Evolutionary conservation across 2,797 vertebrate genomes (phyloP), one percentile per base, ranked within the genome.

Genomic region (Sparidentex hasta): DNA sequence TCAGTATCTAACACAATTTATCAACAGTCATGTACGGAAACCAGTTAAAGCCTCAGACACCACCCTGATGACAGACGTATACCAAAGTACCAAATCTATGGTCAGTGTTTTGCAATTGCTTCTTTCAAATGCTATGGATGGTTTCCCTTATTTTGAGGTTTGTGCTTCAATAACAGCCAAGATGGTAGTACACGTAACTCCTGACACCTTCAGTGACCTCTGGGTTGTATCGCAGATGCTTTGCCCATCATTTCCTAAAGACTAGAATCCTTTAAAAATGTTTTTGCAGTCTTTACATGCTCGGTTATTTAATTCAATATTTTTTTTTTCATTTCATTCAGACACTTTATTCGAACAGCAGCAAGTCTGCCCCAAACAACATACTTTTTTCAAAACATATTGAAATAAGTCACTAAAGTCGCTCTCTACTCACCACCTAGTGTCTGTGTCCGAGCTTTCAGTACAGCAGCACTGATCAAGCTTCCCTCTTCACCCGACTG

Each of bases 401-500:
- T 5, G 4, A 16, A 12, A 18, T 44, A 11, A 29, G 25, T 18
- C 9, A 1, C 20, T 54, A 21, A 56, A 38, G 11, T 17, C 3
- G 12, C 43, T 75, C 33, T 76, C 8, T 27, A 89, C 91, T 92
- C 75, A 93, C 93, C 90, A 94, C 98, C 98, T 75, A 96, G 91
- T 74, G 95, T 95, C 80, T 99, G 98, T 64, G 95, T 93, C 86
- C 97, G 96, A 44, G 97, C 97, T 88, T 97, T 96, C 68, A 97
- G 88, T 41, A 98, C 97, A 62, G 98, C 98, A 13, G 97, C 94
- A 6, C 95, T 97, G 86, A 99, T 96, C 87, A 99, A 87, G 44
- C 95, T 95, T 4, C 96, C 96, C 88, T 99, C 98, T n/a, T 99
- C 98, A 78, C 94, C 94, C 1, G 97, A 97, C 88, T 99, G 98